These are phyloP conservation scores for Chaetodon trifasciatus DNA, from an alignment of 2,797 vertebrate genomes.

Conservation along the genomic window DNA sequence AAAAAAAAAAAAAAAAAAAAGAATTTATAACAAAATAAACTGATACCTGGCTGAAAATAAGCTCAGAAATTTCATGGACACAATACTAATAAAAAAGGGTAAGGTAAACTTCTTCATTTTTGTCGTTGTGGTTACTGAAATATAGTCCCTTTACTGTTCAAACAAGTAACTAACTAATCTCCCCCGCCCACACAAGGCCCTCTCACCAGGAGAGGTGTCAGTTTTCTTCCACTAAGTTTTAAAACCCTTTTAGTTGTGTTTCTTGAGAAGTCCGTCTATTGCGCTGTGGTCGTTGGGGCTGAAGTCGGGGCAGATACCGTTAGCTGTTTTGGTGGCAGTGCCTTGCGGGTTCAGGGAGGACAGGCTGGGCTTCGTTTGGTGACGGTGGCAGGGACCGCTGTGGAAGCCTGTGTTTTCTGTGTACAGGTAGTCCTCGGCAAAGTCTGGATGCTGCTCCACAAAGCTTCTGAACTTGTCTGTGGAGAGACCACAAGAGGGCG, in stretches of 20 bases:
- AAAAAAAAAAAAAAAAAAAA: constrained; percentile 33
- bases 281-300: constrained; percentile 84
- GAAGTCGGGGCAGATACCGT: constrained; percentile 97
- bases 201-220: constrained; percentile 89
- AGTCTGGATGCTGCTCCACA: constrained; percentile 88
- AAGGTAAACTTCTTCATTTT: constrained; percentile 72
- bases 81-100: constrained; percentile 68
- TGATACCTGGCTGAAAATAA: constrained; percentile 59
- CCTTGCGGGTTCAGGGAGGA: constrained; percentile 50
- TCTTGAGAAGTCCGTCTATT: constrained; percentile 85
- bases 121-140: constrained; percentile 73
- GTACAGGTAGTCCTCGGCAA: constrained; percentile 92
- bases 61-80: constrained; percentile 68
- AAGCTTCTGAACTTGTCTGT: constrained; percentile 92
- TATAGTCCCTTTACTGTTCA: constrained; percentile 59
- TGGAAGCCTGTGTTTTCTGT: constrained; percentile 84
- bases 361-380: constrained; percentile 70
- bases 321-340: constrained; percentile 82
- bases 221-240: constrained; percentile 15
- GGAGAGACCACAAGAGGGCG: constrained; percentile 74
- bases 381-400: constrained; percentile 59
- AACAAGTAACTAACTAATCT: constrained; percentile 55
- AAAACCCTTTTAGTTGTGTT: constrained; percentile 88
- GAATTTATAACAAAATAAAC: constrained; percentile 61
- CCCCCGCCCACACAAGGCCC: constrained; percentile 32